These are phyloP conservation scores for Pocillopora meandrina DNA, from an alignment of 92 coral and sea anemone species.

Conservation along the genomic window DNA sequence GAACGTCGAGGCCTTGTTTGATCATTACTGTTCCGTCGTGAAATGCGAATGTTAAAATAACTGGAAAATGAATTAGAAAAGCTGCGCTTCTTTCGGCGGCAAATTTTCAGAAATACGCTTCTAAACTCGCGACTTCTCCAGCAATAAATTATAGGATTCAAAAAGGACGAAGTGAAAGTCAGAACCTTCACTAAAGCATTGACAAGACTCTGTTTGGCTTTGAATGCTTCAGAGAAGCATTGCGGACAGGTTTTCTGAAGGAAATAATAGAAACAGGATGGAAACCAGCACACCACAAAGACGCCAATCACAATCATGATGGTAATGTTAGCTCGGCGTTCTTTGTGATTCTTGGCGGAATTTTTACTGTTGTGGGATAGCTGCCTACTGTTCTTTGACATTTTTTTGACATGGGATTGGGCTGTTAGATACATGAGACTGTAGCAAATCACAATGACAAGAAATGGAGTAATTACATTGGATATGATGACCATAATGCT, in stretches of 20 bases:
- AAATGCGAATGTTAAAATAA: not conserved
- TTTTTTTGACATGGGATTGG: conserved; percentile 61
- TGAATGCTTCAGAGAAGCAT: conserved; percentile 71
- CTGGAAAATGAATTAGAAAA: conserved; percentile 17
- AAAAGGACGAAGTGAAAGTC: conserved; percentile 85
- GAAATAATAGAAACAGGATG: conserved; percentile 91
- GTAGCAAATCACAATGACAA: conserved; percentile 85
- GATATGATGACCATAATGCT: conserved; percentile 87
- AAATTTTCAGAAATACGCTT: conserved; percentile 71
- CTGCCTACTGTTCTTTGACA: conserved; percentile 32
- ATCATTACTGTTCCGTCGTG: conserved; percentile 8
- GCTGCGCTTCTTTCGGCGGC: conserved; percentile 26
- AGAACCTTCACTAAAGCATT: conserved; percentile 87
- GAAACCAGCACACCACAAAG: conserved; percentile 89
- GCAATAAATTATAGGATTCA: conserved; percentile 92
- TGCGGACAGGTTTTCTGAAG: conserved; percentile 69
- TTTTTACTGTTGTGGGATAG: conserved; percentile 14
- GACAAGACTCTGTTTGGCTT: conserved; percentile 52
- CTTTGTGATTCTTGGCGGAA: conserved; percentile 50
- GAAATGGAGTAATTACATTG: conserved; percentile 86
- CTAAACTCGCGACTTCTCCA: conserved; percentile 94
- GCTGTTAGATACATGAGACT: conserved; percentile 79
- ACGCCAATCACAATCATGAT: conserved; percentile 89
- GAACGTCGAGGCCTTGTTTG: not conserved
- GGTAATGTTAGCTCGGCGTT: conserved; percentile 78